A percentile compares a stretch with the other conserved stretches of the same genome.
phyloP scores from a whole-genome alignment of 2,797 vertebrate genomes.

The Staurois parvus region DNA sequence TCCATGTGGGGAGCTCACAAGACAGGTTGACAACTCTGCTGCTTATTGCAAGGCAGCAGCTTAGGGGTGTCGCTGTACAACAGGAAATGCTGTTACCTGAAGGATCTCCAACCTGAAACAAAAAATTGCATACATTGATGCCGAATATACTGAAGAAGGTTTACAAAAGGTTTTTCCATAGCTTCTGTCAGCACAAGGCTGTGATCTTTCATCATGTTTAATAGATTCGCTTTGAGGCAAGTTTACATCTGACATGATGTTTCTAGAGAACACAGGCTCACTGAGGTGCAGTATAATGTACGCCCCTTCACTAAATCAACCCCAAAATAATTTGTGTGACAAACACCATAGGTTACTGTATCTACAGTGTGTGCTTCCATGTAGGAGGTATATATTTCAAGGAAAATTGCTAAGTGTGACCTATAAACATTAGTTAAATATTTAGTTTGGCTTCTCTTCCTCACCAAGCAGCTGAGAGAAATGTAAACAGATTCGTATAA shows the following conservation, averaged over 20 bases:
- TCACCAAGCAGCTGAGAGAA: slow-evolving; percentile 18
- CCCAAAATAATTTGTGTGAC: neutral
- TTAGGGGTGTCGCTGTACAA: too few species aligned
- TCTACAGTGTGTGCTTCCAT: neutral
- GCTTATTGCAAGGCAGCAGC: too few species aligned
- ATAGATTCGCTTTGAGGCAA: neutral
- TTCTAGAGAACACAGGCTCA: neutral
- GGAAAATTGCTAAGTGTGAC: slow-evolving; percentile 36
- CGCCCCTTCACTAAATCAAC: neutral
- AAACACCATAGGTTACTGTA: neutral
- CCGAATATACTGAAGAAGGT: too few species aligned
- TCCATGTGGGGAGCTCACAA: too few species aligned
- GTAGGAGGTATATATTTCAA: slow-evolving; percentile 34
- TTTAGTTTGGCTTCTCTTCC: slow-evolving; percentile 49
- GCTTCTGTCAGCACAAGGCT: too few species aligned
- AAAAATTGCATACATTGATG: too few species aligned
- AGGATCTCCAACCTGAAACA: too few species aligned
- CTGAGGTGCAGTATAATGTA: neutral
- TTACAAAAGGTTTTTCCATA: too few species aligned
- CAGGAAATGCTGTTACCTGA: too few species aligned
- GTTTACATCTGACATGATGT: neutral
- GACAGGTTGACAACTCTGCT: too few species aligned
- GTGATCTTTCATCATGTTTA: too few species aligned
- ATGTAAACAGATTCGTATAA: slow-evolving; percentile 49
- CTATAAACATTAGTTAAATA: slow-evolving; percentile 60